Evolutionary conservation across 2,113 vertebrate species (phyloP), one percentile per base, ranked within the genome.

Genomic region (Alouatta palliata): DNA sequence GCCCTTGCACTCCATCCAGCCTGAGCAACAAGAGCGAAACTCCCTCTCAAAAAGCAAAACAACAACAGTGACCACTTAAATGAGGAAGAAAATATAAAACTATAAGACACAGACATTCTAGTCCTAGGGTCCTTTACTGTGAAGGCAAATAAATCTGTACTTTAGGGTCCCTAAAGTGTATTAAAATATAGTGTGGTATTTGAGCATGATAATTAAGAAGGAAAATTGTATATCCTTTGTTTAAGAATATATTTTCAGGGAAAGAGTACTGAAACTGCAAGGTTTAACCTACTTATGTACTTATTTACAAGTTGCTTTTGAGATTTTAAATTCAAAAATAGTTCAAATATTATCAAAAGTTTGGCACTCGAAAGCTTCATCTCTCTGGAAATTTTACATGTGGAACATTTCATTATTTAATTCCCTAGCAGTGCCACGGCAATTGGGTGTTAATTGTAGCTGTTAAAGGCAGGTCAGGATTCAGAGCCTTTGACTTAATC

Each of bases 281-380:
- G 40, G 5, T 45, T 95, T 88, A 86, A 19, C 54, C 68, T 90
- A 35, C 68, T 64, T 40, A 64, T 86, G n/a, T 43, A 35, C 80
- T 94, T 97, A 96, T 56, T 90, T 96, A 92, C 80, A 94, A 92
- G 47, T 4, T 97, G 19, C 54, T 87, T 94, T 96, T 95, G 47
- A 97, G 81, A 92, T 71, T 95, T 90, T 87, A 84, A 92, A 92
- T 95, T 93, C 27, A 94, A 61, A 96, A 97, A 68, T 76, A 76
- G 49, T 95, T 91, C 77, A 90, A 92, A 79, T 85, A 61, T 54
- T 93, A 83, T 87, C 68, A 94, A 49, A 96, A 88, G 43, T 91
- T 93, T 88, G 79, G 12, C 83, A 91, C 43, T 87, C n/a, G 88
- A 87, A 93, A 92, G 21, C 45, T 92, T 85, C 79, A 87, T 85